phyloP scores from a whole-genome alignment of 2,113 vertebrate genomes.

The Phaethon lepturus region DNA sequence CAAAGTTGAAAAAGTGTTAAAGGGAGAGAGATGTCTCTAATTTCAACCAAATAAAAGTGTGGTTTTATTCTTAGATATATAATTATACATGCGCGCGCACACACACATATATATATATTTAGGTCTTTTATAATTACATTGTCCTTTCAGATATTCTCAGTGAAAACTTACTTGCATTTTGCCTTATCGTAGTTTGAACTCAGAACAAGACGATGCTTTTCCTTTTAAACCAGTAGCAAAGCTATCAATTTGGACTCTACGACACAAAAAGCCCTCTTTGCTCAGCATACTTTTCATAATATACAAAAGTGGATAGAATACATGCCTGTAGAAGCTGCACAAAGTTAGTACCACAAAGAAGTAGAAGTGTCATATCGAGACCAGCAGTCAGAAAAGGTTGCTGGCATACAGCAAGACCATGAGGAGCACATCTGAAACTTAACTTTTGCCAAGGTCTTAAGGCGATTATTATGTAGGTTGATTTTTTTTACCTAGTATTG shows the following conservation, averaged over 20 bases:
- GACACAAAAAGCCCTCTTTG: neutral
- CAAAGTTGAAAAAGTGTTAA: neutral
- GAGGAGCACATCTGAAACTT: neutral
- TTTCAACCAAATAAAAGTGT: neutral
- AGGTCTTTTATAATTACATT: neutral
- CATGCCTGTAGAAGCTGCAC: neutral
- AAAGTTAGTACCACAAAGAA: neutral
- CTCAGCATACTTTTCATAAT: neutral
- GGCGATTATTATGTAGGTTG: neutral
- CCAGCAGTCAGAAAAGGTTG: neutral
- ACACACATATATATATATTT: neutral
- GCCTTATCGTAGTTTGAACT: neutral
- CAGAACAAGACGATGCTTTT: neutral
- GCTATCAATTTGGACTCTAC: neutral
- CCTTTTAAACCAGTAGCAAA: neutral
- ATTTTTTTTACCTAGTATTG: neutral
- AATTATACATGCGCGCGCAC: accelerated
- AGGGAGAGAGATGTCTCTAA: neutral
- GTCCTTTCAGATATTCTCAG: neutral
- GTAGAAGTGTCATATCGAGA: neutral
- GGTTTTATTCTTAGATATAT: neutral
- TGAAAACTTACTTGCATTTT: neutral
- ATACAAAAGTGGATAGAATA: neutral
- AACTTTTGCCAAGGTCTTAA: neutral
- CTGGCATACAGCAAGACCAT: neutral